These are phyloP conservation scores for Echinarachnius parma DNA, from an alignment of 53 echinoderm and acorn worm species.

Conservation along the genomic window DNA sequence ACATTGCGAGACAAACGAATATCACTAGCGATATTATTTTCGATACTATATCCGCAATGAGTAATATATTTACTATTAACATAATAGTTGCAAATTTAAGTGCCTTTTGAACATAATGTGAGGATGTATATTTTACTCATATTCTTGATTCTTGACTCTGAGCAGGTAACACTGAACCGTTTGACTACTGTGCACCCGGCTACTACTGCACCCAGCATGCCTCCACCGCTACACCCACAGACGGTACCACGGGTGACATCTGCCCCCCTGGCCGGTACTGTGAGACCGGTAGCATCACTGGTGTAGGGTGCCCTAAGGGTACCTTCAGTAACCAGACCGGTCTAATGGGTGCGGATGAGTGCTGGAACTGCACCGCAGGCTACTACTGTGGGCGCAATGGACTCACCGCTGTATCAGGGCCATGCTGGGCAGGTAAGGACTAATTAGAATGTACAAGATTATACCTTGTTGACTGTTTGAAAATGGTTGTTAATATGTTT, in stretches of 20 bases:
- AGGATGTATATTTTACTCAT: too few species aligned
- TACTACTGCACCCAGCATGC: conserved; percentile 75
- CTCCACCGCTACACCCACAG: conserved; percentile 58
- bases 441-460: too few species aligned
- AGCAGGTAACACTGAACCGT: conserved; percentile 81
- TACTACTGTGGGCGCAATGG: conserved; percentile 83
- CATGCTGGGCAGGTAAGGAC: conserved; percentile 83
- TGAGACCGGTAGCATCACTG: conserved; percentile 71
- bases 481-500: too few species aligned
- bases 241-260: conserved; percentile 72
- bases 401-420: conserved; percentile 64
- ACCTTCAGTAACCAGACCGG: conserved; percentile 79
- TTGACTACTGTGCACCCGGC: conserved; percentile 75
- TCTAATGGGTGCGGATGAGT: conserved; percentile 57
- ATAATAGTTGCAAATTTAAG: too few species aligned
- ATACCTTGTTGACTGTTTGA: too few species aligned
- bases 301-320: conserved; percentile 82
- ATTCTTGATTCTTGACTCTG: too few species aligned
- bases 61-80: too few species aligned
- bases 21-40: too few species aligned
- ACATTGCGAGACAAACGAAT: too few species aligned
- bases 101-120: too few species aligned
- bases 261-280: conserved; percentile 92
- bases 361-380: conserved; percentile 90
- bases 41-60: too few species aligned